A percentile compares a stretch with the other conserved stretches of the same genome.
Conservation (phyloP, 2,113 vertebrate species). For the Rhea americana region DNA sequence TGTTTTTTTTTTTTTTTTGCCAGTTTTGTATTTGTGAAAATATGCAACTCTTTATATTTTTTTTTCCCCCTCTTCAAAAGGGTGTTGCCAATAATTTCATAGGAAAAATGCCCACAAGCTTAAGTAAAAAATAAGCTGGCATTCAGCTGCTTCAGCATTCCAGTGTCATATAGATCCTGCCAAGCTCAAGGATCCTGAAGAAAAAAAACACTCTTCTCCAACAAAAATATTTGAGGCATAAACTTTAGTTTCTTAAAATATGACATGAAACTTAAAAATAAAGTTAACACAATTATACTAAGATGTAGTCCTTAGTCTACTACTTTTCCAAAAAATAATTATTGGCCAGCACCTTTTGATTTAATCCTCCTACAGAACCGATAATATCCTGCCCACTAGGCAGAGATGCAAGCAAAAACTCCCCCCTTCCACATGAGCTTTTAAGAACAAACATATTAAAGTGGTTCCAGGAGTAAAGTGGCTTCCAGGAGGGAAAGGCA, state of each 20-base stretch:
- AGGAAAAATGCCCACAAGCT: not conserved
- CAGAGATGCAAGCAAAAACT: not conserved
- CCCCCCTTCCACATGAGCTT: not conserved
- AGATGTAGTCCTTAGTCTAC: not conserved
- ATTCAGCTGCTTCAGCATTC: conserved; percentile 19
- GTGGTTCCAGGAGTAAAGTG: not conserved
- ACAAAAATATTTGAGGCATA: not conserved
- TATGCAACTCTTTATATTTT: not conserved
- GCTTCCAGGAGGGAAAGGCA: not conserved
- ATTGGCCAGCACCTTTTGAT: not conserved
- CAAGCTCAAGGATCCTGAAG: not conserved
- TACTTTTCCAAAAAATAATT: not conserved
- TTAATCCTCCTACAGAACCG: not conserved
- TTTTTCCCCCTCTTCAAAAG: not conserved
- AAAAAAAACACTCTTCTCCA: conserved; percentile 5
- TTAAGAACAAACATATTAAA: not conserved
- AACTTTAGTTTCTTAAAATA: not conserved
- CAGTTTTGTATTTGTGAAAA: not conserved
- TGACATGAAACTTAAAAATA: not conserved
- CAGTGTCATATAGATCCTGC: not conserved
- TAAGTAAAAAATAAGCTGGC: conserved; percentile 10
- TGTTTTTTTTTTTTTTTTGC: not conserved
- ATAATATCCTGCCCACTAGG: not conserved
- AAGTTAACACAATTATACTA: not conserved
- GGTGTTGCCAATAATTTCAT: not conserved